Evolutionary conservation across 2,797 vertebrate species (phyloP).

Genomic region (Melanogrammus aeglefinus): DNA sequence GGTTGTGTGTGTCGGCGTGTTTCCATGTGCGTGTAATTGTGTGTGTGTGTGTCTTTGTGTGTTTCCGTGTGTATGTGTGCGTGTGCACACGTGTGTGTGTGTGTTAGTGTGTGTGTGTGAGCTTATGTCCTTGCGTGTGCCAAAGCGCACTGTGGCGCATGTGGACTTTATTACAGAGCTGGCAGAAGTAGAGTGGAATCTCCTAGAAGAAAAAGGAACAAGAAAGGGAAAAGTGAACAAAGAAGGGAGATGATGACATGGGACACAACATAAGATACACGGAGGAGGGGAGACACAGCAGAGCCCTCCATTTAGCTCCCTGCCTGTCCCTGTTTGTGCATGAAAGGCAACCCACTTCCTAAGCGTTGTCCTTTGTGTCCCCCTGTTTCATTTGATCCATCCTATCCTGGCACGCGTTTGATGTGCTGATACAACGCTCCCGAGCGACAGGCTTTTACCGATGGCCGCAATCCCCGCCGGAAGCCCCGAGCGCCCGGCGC

Average conservation of each 20-base stretch:
- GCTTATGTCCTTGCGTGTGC: not conserved
- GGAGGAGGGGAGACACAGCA: constrained; percentile 16
- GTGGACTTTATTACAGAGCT: not conserved
- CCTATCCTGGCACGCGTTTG: constrained; percentile 26
- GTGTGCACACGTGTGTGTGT: not conserved
- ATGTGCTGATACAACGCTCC: constrained; percentile 31
- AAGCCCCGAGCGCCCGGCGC: constrained; percentile 33
- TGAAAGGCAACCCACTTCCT: constrained; percentile 39
- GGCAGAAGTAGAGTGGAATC: not conserved
- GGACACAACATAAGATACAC: not conserved
- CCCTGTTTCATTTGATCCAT: constrained; percentile 27
- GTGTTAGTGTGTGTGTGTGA: not conserved
- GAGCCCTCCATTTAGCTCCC: constrained; percentile 26
- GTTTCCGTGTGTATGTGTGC: not conserved
- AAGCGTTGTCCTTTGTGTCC: constrained; percentile 36
- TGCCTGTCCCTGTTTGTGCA: constrained; percentile 2
- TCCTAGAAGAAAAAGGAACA: constrained; percentile 4
- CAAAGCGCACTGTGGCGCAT: not conserved
- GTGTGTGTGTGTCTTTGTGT: too few relatives aligned
- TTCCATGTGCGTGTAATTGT: too few relatives aligned
- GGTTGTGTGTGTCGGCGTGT: too few relatives aligned
- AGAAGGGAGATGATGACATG: not conserved
- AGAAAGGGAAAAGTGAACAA: not conserved
- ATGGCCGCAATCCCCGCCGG: too few relatives aligned
- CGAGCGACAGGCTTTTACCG: not conserved